Base-by-base conservation (phyloP, 2,888 invertebrate genomes). In the Pardosa pseudoannulata region DNA sequence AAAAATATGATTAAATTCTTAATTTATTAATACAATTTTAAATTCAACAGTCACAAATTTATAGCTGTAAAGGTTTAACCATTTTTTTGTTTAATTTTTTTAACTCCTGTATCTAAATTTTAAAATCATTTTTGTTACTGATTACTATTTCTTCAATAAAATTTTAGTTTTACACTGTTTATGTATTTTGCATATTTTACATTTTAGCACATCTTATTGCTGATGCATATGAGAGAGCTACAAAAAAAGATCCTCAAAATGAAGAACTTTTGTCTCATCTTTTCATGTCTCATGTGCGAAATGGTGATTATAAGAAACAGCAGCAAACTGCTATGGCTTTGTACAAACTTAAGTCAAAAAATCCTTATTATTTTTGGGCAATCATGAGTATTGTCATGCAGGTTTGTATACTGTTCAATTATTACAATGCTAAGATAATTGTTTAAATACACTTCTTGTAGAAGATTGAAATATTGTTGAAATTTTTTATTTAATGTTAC, bases 321-420 rank as follows among this genome's bases (percentile, higher is more conserved):
- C 97, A 98, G 91, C 94, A 95, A 88, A 94, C 96, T 0, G 99
- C 98, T 0, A 94, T 98, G 93, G 94, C 95, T 13, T 93, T 99
- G 41, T 98, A 97, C 92, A 98, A 97, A 93, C 93, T 96, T 79
- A 95, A 95, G 90, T 96, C 96, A 1, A 98, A 98, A 91, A 97
- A 97, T 91, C 98, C 98, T 0, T 99, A 99, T 91, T 98, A 98
- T 91, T 98, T 97, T 91, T 99, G 99, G 99, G 96, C 97, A 27
- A 96, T 99, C 11, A 98, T 98, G 96, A 98, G 98, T 91, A 94
- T 97, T 89, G 95, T 98, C 28, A 94, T 98, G 93, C 98, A 98
- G 94, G 97, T 96, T 56, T 56, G 23, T 56, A 13, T 46, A 11
- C 11, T 0, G 23, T 23, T 62, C 9, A 19, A n/a, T 23, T 56